Conservation (phyloP, 2,888 invertebrate genomes). For the Caenorhabditis sp. region DNA sequence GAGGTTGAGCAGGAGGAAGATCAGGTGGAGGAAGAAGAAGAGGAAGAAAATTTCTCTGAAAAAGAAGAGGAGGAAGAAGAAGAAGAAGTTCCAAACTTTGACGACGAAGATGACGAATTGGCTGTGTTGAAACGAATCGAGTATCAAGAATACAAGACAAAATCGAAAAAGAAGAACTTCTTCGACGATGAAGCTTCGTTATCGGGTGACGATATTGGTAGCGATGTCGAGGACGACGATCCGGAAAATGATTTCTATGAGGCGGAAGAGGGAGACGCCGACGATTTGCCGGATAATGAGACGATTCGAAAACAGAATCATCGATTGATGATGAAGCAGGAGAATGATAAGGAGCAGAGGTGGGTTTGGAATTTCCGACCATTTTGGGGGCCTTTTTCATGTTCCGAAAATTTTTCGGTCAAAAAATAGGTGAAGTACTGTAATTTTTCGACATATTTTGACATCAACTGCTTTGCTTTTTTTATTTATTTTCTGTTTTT, state of each 20-base stretch:
- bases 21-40: conserved; percentile 27
- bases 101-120: conserved; percentile 54
- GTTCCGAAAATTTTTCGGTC: too few species aligned
- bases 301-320: conserved; percentile 55
- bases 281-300: conserved; percentile 54
- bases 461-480: too few species aligned
- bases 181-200: conserved; percentile 68
- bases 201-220: conserved; percentile 66
- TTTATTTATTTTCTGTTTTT: too few species aligned
- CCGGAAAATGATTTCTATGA: conserved; percentile 56
- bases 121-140: conserved; percentile 46
- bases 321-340: conserved; percentile 54
- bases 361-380: too few species aligned
- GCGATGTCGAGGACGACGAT: conserved; percentile 56
- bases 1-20: conserved; percentile 22
- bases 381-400: too few species aligned
- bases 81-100: conserved; percentile 21
- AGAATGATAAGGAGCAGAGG: conserved; percentile 50
- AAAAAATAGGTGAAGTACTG: too few species aligned
- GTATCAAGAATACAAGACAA: conserved; percentile 35
- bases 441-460: too few species aligned
- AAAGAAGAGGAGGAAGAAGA: conserved; percentile 20
- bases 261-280: conserved; percentile 55
- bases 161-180: conserved; percentile 44
- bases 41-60: conserved; percentile 18